Conservation (phyloP, 2,113 vertebrate species). For the Boleophthalmus pectinirostris region DNA sequence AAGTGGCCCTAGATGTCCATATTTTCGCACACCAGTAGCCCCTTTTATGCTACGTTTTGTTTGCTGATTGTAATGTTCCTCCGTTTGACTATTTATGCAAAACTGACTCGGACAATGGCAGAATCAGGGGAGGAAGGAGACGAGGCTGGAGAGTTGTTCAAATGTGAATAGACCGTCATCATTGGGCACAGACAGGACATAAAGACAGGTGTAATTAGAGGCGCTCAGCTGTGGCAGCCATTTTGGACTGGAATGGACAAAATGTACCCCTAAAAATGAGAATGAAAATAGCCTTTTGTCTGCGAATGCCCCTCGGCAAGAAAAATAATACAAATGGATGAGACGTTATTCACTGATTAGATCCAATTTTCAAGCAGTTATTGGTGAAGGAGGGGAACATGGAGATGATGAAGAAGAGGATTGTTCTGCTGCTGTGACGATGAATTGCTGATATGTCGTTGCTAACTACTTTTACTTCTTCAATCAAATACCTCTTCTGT, state of each 20-base stretch:
- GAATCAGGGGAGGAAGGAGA: constrained; percentile 6
- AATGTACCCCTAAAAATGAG: constrained; percentile 27
- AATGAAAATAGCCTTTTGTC: not conserved
- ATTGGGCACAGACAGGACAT: constrained; percentile 2
- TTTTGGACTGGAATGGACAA: constrained; percentile 27
- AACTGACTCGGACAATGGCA: constrained; percentile 9
- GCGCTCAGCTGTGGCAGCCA: constrained; percentile 5
- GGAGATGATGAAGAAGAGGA: not conserved
- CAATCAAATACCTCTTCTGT: too few species aligned
- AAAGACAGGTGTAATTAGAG: constrained; percentile 37
- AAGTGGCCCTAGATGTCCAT: not conserved
- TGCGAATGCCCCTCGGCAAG: not conserved
- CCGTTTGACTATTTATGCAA: constrained; percentile 15
- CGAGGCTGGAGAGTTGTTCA: constrained; percentile 12
- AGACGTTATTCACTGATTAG: not conserved
- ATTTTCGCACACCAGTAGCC: constrained; percentile 9
- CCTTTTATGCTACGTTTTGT: constrained; percentile 13
- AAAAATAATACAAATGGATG: not conserved
- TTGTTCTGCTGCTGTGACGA: not conserved
- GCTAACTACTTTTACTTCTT: too few species aligned
- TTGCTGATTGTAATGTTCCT: constrained; percentile 38
- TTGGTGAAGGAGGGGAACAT: not conserved
- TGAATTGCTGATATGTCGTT: too few species aligned
- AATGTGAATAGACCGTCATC: constrained; percentile 22
- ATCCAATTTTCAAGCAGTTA: not conserved